These are phyloP conservation scores for Drosophila tropicalis DNA, from an alignment of 1,140 invertebrate genomes.

Conservation along the genomic window DNA sequence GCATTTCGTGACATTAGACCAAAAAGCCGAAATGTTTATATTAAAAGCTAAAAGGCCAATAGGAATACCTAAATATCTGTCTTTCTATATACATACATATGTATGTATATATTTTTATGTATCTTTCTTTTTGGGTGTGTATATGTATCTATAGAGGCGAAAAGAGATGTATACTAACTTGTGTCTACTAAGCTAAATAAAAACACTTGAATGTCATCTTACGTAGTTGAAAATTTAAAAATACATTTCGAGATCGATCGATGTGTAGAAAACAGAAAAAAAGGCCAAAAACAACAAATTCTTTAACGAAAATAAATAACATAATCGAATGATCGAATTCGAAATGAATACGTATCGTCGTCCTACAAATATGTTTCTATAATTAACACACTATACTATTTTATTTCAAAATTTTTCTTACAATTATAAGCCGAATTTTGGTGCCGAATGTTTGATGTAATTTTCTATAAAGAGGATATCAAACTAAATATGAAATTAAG, in stretches of 20 bases:
- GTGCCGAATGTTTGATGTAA: not conserved
- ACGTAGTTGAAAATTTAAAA: conserved; percentile 77
- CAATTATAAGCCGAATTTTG: too few species aligned
- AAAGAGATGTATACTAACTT: conserved; percentile 37
- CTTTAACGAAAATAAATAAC: conserved; percentile 20
- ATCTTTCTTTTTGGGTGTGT: conserved; percentile 29
- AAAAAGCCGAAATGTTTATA: conserved; percentile 24
- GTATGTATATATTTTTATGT: conserved; percentile 36
- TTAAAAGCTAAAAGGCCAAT: conserved; percentile 54
- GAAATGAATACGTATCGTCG: not conserved
- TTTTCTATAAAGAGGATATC: not conserved
- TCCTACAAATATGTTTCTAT: conserved; percentile 6
- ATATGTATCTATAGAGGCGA: conserved; percentile 11
- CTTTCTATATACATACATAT: conserved; percentile 38
- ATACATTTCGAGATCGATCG: conserved; percentile 62
- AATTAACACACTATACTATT: conserved; percentile 2
- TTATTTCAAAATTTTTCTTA: conserved; percentile 1
- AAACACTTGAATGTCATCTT: conserved; percentile 80
- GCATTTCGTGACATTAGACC: conserved; percentile 40
- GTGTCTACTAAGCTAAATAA: conserved; percentile 71
- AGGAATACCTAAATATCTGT: conserved; percentile 43
- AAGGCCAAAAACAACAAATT: conserved; percentile 11
- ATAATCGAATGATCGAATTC: conserved; percentile 51
- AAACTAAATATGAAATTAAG: not conserved
- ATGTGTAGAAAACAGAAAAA: conserved; percentile 32